Evolutionary conservation across 1,140 invertebrate genomes (phyloP).

Genomic region (Grapholita molesta): DNA sequence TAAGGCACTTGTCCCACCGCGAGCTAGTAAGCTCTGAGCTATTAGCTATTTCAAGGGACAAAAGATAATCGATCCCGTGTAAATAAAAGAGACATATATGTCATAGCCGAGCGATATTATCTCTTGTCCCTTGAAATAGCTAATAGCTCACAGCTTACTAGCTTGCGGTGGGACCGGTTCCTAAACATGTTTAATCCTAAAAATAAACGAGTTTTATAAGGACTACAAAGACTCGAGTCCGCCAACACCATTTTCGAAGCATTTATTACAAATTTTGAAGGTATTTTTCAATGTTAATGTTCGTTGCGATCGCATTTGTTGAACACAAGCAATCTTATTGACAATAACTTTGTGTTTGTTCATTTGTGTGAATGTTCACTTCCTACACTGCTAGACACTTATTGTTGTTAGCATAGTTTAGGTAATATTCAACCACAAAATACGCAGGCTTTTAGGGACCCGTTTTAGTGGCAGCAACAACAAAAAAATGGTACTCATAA

Average conservation of each 20-base stretch:
- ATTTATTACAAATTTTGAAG: conserved; percentile 52
- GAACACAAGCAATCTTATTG: conserved; percentile 49
- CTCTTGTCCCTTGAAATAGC: too few relatives aligned
- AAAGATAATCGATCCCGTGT: too few relatives aligned
- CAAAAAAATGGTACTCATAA: too few relatives aligned
- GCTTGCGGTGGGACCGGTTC: too few relatives aligned
- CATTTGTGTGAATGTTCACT: conserved; percentile 18
- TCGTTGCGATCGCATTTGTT: conserved; percentile 20
- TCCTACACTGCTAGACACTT: conserved; percentile 29
- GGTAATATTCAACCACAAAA: conserved; percentile 12
- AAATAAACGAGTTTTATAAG: not conserved
- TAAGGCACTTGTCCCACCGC: too few relatives aligned
- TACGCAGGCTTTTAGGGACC: not conserved
- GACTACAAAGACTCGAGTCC: not conserved
- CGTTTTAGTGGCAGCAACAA: too few relatives aligned
- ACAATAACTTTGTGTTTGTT: conserved; percentile 52
- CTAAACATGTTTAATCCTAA: too few relatives aligned
- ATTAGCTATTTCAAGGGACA: too few relatives aligned
- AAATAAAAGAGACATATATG: too few relatives aligned
- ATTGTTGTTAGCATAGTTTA: conserved; percentile 23
- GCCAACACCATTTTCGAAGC: conserved; percentile 34
- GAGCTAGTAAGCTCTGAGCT: too few relatives aligned
- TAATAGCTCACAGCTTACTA: too few relatives aligned
- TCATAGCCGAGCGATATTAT: too few relatives aligned
- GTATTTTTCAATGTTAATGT: conserved; percentile 49